Conservation (phyloP, 2,797 vertebrate genomes). For the Microchirus variegatus region DNA sequence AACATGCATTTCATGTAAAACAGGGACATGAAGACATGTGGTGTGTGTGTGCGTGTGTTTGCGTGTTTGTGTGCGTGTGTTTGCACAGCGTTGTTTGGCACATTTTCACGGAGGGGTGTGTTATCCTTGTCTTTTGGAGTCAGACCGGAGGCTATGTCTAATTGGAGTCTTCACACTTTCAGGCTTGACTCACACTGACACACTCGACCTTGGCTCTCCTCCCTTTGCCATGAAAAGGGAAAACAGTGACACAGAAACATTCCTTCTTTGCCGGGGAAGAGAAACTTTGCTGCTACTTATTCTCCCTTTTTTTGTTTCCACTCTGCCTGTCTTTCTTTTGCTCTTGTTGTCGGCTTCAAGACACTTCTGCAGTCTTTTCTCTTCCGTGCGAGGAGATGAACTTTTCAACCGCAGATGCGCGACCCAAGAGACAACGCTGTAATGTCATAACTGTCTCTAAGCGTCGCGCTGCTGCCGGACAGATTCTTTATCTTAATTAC, state of each 20-base stretch:
- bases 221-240: slow-evolving; percentile 77
- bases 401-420: slow-evolving; percentile 68
- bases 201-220: slow-evolving; percentile 81
- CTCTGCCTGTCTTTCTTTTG: slow-evolving; percentile 42
- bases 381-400: slow-evolving; percentile 63
- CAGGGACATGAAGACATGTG: slow-evolving; percentile 73
- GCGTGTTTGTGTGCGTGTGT: slow-evolving; percentile 48
- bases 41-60: slow-evolving; percentile 43
- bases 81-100: slow-evolving; percentile 79
- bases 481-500: slow-evolving; percentile 45
- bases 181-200: slow-evolving; percentile 83
- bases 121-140: slow-evolving; percentile 84
- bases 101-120: slow-evolving; percentile 77
- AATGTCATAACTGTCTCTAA: slow-evolving; percentile 67
- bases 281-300: slow-evolving; percentile 68
- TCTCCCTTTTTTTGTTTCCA: slow-evolving; percentile 36
- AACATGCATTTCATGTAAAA: slow-evolving; percentile 81
- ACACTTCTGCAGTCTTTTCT: slow-evolving; percentile 31
- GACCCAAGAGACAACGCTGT: slow-evolving; percentile 57
- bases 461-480: slow-evolving; percentile 24
- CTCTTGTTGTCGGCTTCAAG: slow-evolving; percentile 47
- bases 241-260: slow-evolving; percentile 77
- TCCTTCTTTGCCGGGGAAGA: slow-evolving; percentile 65
- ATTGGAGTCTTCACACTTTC: slow-evolving; percentile 86
- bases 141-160: slow-evolving; percentile 83